Conservation (phyloP, 2,797 vertebrate species). For the Pipistrellus kuhlii region DNA sequence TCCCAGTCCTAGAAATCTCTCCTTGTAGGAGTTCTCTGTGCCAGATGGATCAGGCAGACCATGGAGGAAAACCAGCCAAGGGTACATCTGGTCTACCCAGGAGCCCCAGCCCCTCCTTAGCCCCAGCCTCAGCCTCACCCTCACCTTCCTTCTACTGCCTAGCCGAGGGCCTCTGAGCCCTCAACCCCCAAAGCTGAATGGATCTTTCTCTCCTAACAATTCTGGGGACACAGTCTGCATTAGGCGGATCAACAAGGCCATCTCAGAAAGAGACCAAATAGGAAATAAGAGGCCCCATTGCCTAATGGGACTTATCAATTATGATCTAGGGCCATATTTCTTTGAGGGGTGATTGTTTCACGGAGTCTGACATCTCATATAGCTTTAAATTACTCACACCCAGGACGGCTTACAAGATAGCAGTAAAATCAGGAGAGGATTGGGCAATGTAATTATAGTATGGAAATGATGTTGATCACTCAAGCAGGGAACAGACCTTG, state of each 20-base stretch:
- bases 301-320: constrained; percentile 94
- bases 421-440: constrained; percentile 94
- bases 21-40: background rate
- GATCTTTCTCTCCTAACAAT: background rate
- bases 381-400: constrained; percentile 93
- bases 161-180: background rate
- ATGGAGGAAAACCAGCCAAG: rapidly evolving
- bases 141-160: background rate
- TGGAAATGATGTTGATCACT: constrained; percentile 95
- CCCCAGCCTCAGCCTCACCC: no score
- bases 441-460: constrained; percentile 96
- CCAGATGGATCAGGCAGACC: constrained; percentile 16
- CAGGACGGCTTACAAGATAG: constrained; percentile 91
- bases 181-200: background rate
- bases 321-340: constrained; percentile 92
- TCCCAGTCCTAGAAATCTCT: rapidly evolving
- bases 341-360: constrained; percentile 92
- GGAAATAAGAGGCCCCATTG: constrained; percentile 84
- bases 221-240: constrained; percentile 71
- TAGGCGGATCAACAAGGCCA: constrained; percentile 83
- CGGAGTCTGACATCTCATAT: constrained; percentile 91
- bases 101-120: background rate
- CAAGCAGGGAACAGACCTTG: constrained; percentile 91
- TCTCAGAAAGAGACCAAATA: constrained; percentile 84
- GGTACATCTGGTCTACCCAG: rapidly evolving